phyloP scores from a whole-genome alignment of 2,797 vertebrate genomes.

The Sciurus carolinensis region DNA sequence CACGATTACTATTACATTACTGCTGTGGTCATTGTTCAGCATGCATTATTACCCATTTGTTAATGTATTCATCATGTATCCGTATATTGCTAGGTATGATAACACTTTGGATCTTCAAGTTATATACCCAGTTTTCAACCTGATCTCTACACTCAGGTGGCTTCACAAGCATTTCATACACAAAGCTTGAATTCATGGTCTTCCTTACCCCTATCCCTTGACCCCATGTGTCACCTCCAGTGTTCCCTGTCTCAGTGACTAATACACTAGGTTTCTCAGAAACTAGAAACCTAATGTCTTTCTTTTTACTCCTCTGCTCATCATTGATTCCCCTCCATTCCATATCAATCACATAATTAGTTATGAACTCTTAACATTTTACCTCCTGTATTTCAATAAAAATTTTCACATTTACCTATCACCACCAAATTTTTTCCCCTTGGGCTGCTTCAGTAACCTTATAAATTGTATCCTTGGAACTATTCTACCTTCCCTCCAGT shows the following conservation, averaged over 20 bases:
- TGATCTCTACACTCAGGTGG: not conserved
- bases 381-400: not conserved
- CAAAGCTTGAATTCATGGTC: not conserved
- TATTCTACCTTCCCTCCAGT: not conserved
- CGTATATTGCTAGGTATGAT: not conserved
- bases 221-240: not conserved
- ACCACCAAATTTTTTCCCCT: not conserved
- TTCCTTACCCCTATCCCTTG: not conserved
- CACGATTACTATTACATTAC: not conserved
- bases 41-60: not conserved
- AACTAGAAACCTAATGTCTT: not conserved
- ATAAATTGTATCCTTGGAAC: not conserved
- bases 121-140: not conserved
- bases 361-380: not conserved
- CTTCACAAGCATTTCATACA: not conserved
- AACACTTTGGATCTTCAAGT: not conserved
- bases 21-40: not conserved
- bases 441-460: not conserved
- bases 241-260: not conserved
- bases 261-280: not conserved
- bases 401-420: not conserved
- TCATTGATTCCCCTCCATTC: not conserved
- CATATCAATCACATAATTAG: not conserved
- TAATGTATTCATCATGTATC: not conserved
- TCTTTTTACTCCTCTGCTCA: not conserved